Evolutionary conservation across 2,797 vertebrate species (phyloP), one percentile per base, ranked within the genome.

Genomic region (Sebastes kiyomatsui): DNA sequence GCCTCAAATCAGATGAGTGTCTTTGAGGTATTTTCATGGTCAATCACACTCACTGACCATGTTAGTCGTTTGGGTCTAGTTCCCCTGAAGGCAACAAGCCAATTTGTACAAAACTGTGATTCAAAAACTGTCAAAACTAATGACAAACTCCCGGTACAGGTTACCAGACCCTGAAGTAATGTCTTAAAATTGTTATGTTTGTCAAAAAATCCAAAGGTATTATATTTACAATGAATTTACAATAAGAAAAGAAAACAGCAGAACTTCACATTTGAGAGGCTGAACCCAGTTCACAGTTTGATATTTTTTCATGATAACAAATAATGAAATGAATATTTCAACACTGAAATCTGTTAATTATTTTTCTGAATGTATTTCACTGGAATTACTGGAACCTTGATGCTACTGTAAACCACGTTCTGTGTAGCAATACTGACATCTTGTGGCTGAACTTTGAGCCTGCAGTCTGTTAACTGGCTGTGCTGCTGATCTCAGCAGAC

Each of bases 401-500:
- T 1, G 25, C 11, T 5, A 3, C 30, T 8, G 8, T 20, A 2
- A 75, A 16, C 9, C 18, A 9, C 3, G 2, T 1, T 7, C 13
- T 30, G 25, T 77, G 68, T 0, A 61, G 46, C 62, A 72, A 60
- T 54, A 64, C 83, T 90, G 92, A 82, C 93, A 86, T 81, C 92
- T 75, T 71, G 92, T 95, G 95, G 89, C 58, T 33, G 11, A 52
- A 16, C 7, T 2, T 0, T 42, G 67, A 6, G 3, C 33, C 42
- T 71, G 32, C 68, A 68, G n/a, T 1, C 10, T 38, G 25, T 20
- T 23, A 6, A 28, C 49, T 4, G 14, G 12, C 18, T 11, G 22
- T n/a, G 10, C 10, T 35, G 22, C 18, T n/a, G 38, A 22, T 23
- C 10, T 49, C 30, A 30, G 28, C 42, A 10, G 13, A 67, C 7